Evolutionary conservation across 2,113 vertebrate genomes (phyloP).

Genomic region (Lepus americanus): DNA sequence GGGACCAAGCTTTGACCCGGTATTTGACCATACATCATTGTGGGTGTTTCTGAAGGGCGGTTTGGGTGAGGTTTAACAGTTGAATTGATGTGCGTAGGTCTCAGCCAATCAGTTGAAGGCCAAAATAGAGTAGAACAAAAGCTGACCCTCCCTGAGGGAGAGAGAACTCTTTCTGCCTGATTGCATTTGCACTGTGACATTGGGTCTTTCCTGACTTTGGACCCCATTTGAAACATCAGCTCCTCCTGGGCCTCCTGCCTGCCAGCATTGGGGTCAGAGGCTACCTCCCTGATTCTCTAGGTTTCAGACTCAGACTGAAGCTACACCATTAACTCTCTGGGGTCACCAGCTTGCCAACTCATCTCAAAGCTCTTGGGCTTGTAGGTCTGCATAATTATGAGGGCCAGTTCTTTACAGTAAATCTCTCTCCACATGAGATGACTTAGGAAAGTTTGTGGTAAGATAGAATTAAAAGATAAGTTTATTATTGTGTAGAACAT

Average conservation of each 20-base stretch:
- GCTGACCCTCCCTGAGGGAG: too few species aligned
- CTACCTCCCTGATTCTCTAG: not conserved
- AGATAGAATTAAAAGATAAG: too few species aligned
- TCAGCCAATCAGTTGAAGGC: not conserved
- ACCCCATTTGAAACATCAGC: not conserved
- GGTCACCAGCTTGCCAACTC: not conserved
- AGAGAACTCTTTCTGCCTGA: not conserved
- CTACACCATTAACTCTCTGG: accelerated
- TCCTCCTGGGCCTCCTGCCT: not conserved
- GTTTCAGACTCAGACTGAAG: not conserved
- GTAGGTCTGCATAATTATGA: not conserved
- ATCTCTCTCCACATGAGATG: not conserved
- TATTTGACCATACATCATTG: not conserved
- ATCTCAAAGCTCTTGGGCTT: not conserved
- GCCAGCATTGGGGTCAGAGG: not conserved
- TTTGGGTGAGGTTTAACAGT: not conserved
- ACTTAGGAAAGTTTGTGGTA: too few species aligned
- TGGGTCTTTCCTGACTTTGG: not conserved
- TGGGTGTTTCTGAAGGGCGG: not conserved
- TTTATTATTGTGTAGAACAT: too few species aligned
- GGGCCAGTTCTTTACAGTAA: not conserved
- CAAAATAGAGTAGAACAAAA: not conserved
- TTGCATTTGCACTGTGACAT: not conserved
- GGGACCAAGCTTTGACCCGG: not conserved
- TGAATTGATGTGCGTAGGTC: not conserved